A percentile compares a stretch with the other conserved stretches of the same genome.
Evolutionary conservation across 2,113 vertebrate species (phyloP).

Genomic region (Carettochelys insculpta): DNA sequence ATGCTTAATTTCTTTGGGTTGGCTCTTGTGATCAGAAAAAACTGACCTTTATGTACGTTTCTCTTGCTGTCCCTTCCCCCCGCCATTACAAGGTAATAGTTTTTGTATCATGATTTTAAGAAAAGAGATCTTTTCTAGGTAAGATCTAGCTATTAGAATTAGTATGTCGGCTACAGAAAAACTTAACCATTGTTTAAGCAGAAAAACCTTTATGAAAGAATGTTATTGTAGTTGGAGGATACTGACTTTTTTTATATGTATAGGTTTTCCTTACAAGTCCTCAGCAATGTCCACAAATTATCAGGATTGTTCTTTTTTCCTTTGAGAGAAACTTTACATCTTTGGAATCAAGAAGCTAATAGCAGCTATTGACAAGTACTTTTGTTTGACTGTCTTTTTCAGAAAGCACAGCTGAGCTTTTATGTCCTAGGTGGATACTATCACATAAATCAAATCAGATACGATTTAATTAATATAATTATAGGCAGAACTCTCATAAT

Average conservation of each 20-base stretch:
- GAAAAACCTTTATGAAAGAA: not conserved
- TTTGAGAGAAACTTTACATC: not conserved
- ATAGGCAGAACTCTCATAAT: not conserved
- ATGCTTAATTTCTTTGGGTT: not conserved
- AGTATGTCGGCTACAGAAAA: not conserved
- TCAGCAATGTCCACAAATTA: not conserved
- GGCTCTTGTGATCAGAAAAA: not conserved
- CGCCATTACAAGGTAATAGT: not conserved
- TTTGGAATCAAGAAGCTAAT: not conserved
- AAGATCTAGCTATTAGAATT: not conserved
- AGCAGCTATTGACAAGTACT: not conserved
- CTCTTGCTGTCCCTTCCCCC: not conserved
- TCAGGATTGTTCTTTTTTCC: not conserved
- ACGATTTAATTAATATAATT: not conserved
- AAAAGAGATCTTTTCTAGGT: not conserved
- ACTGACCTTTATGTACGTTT: not conserved
- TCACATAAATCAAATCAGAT: not conserved
- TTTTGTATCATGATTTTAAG: not conserved
- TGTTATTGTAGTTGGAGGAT: not conserved
- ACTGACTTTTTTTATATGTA: not conserved
- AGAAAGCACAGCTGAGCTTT: not conserved
- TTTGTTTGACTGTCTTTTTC: not conserved
- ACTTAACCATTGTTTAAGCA: not conserved
- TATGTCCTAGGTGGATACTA: not conserved
- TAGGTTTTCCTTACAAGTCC: not conserved